These are phyloP conservation scores for Amblyornis subalaris DNA, from an alignment of 2,113 vertebrate genomes.

Conservation along the genomic window DNA sequence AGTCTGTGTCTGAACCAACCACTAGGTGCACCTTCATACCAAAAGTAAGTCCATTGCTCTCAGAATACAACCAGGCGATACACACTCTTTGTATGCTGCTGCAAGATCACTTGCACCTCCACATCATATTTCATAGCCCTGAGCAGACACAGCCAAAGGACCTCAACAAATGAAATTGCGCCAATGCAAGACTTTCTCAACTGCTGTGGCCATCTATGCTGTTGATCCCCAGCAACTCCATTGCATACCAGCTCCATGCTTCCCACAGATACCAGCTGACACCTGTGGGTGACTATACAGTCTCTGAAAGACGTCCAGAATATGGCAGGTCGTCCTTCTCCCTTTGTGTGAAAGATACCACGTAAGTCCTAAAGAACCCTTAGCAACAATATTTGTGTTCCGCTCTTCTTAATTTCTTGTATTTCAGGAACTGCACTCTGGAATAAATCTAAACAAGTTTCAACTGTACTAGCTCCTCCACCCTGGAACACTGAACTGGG, in stretches of 20 bases:
- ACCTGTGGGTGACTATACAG: not conserved
- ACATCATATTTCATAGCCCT: too few relatives aligned
- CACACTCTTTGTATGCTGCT: not conserved
- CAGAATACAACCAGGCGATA: fast-evolving
- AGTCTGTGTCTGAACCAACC: not conserved
- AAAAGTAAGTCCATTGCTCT: not conserved
- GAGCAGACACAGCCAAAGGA: not conserved
- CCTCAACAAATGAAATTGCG: not conserved
- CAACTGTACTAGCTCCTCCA: not conserved
- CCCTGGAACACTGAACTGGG: not conserved
- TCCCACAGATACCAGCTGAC: not conserved
- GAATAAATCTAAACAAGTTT: not conserved
- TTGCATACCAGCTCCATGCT: not conserved
- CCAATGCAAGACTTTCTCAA: not conserved
- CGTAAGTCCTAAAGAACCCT: not conserved
- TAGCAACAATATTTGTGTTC: not conserved
- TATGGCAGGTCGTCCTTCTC: not conserved
- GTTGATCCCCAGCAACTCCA: not conserved
- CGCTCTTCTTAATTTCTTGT: not conserved
- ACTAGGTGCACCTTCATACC: not conserved
- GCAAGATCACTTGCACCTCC: not conserved
- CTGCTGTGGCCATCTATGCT: not conserved
- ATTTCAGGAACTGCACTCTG: not conserved
- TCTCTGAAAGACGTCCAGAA: not conserved
- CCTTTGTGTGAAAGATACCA: not conserved